These are phyloP conservation scores for Gerosis bhagava DNA, from an alignment of 2,888 invertebrate genomes.

Conservation along the genomic window DNA sequence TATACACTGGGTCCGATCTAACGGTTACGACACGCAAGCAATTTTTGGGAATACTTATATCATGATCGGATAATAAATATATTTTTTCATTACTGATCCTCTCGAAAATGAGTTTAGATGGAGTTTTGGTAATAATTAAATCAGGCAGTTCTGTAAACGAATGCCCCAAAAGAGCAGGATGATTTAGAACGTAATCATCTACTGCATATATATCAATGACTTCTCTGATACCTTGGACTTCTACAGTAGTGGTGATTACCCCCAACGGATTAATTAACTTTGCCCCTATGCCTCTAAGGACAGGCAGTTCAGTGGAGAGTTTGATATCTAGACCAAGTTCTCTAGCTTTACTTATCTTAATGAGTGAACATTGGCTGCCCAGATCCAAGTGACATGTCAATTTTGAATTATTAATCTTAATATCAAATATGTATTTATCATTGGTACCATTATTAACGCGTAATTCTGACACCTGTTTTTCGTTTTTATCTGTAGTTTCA, in stretches of 20 bases:
- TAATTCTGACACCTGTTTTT: constrained; percentile 9
- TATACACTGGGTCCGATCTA: background rate
- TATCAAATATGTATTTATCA: constrained; percentile 15
- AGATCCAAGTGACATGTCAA: constrained; percentile 32
- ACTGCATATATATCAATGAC: constrained; percentile 28
- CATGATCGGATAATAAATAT: background rate
- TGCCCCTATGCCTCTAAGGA: constrained; percentile 30
- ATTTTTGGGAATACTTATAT: background rate
- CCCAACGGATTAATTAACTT: constrained; percentile 27
- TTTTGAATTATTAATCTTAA: constrained; percentile 18
- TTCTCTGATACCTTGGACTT: constrained; percentile 28
- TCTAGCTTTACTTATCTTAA: constrained; percentile 11
- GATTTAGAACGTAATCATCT: constrained; percentile 29
- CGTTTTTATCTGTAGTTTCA: background rate
- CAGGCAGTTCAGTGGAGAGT: constrained; percentile 12
- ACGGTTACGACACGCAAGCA: background rate
- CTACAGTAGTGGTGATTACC: constrained; percentile 7
- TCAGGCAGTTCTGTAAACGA: constrained; percentile 32
- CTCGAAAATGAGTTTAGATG: constrained; percentile 24
- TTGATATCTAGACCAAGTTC: constrained; percentile 7
- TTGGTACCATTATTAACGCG: background rate
- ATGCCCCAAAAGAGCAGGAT: constrained; percentile 31
- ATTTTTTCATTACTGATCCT: background rate
- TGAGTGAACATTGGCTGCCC: constrained; percentile 37
- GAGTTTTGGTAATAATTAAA: constrained; percentile 33